Percentiles rank a stretch among this genome's conserved stretches.
Conservation (phyloP, 2,113 vertebrate species). For the Stegostoma tigrinum region DNA sequence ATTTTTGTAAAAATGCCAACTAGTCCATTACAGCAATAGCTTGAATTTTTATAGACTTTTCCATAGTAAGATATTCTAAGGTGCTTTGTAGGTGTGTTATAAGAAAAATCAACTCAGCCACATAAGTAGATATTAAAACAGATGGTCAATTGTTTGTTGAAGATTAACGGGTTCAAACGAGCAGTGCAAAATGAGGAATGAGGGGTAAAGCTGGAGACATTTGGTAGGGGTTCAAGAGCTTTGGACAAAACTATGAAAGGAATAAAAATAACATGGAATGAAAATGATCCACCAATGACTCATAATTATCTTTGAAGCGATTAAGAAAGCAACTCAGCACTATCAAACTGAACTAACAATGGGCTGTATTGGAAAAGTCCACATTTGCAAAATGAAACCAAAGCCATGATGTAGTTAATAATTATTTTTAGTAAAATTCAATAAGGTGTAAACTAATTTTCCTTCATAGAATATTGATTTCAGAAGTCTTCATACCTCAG, state of each 20-base stretch:
- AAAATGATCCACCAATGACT: background rate
- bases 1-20: background rate
- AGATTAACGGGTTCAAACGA: background rate
- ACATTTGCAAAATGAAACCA: background rate
- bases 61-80: background rate
- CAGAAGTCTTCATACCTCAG: conserved; percentile 64
- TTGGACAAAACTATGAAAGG: background rate
- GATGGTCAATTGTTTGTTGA: background rate
- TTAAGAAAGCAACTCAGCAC: background rate
- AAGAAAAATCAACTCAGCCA: background rate
- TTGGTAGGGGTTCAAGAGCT: background rate
- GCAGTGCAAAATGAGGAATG: background rate
- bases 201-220: background rate
- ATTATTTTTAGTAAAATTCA: background rate
- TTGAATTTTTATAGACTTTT: background rate
- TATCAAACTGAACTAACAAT: background rate
- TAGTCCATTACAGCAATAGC: background rate
- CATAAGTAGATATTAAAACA: background rate
- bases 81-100: background rate
- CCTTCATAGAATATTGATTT: background rate
- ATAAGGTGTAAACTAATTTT: background rate
- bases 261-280: background rate
- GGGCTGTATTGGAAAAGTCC: background rate
- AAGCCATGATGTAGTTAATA: background rate
- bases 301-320: background rate